Percentiles rank a stretch among this genome's conserved stretches.
Evolutionary conservation across 2,888 invertebrate species (phyloP).

Genomic region (Andrena hattorfiana): DNA sequence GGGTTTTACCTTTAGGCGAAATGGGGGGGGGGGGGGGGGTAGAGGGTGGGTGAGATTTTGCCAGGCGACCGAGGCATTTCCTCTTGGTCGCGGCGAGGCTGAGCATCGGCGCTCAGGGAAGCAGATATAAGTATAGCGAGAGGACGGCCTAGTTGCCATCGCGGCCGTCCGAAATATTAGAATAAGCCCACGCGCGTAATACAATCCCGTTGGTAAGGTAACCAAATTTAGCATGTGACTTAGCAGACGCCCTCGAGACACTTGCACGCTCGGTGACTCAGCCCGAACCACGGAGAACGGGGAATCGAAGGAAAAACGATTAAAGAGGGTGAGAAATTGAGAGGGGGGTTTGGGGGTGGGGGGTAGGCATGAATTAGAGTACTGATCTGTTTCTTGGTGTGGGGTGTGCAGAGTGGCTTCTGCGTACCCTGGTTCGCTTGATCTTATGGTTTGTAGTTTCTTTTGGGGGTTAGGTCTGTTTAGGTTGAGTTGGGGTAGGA

Average conservation of each 20-base stretch:
- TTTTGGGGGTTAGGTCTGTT: not conserved
- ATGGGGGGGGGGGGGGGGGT: not conserved
- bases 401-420: not conserved
- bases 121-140: conserved; percentile 68
- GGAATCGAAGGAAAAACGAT: conserved; percentile 23
- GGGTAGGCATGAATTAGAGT: not conserved
- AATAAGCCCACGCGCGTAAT: conserved; percentile 83
- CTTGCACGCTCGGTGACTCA: conserved; percentile 67
- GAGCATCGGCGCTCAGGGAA: conserved; percentile 45
- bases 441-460: not conserved
- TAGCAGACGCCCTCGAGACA: conserved; percentile 83
- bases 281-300: conserved; percentile 27
- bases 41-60: not conserved
- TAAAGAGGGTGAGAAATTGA: conserved; percentile 8
- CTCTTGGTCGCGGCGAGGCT: conserved; percentile 15
- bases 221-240: conserved; percentile 84
- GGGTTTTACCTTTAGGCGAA: not conserved
- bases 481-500: too few relatives aligned
- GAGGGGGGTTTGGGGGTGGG: too few relatives aligned
- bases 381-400: not conserved
- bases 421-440: not conserved
- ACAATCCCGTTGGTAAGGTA: conserved; percentile 82
- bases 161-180: conserved; percentile 75
- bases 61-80: conserved; percentile 1
- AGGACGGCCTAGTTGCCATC: conserved; percentile 74